Evolutionary conservation across 37 sponge, comb jelly and placozoan species (phyloP), one percentile per base, ranked within the genome.

Genomic region (Haliclona indistincta): DNA sequence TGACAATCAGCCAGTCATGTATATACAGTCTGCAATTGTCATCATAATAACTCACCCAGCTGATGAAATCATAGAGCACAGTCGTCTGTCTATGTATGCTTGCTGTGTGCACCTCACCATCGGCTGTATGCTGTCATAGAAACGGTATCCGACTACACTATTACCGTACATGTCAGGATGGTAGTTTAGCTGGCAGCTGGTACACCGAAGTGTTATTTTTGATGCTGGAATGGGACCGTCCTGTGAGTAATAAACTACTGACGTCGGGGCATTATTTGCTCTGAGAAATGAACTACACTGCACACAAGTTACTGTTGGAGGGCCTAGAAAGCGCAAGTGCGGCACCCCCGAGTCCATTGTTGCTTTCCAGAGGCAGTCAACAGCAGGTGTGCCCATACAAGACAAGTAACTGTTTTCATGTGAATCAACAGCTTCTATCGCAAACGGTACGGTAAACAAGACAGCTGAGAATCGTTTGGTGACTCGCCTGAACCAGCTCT

Each of bases 191-290:
- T 28, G n/a, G 33, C 71, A 70, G 4, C 33, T 47, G 8, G 23
- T 47, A 44, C 71, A 70, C 30, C 71, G 25, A 44, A 70, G 71
- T 19, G 38, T 70, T 30, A 70, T 70, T 44, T 70, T 70, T 7
- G 20, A 8, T n/a, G 71, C 71, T 49, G 52, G 71, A 70, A 47
- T 42, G 43, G 71, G 71, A 5, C 71, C 71, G 20, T 70, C 33
- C 29, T 30, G 4, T 15, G 33, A 5, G 20, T 30, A 70, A 19
- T 23, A 20, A 15, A 70, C 53, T 6, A 70, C 52, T 44, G 49
- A 45, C 11, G 71, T 30, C n/a, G 71, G 71, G 5, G 29, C 10
- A 35, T 45, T 70, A 35, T 70, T 17, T n/a, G 54, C 29, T 5
- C 11, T 39, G 28, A 70, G 71, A 47, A 25, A 5, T 45, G 8